Conservation (phyloP, 92 coral and sea anemone species). For the Phenganax subtilis region DNA sequence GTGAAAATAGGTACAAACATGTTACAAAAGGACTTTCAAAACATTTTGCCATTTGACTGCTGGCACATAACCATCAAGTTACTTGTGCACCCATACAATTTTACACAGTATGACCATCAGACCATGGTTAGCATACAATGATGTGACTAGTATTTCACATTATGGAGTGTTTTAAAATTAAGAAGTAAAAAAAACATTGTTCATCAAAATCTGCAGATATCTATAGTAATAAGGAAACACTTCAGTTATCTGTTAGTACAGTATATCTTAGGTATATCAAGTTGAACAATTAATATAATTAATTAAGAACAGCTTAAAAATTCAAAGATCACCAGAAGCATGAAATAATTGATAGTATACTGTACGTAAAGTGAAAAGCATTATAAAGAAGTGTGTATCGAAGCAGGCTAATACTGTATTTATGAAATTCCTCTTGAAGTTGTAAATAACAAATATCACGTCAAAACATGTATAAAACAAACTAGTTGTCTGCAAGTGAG, state of each 20-base stretch:
- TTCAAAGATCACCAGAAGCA: background rate
- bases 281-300: background rate
- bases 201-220: background rate
- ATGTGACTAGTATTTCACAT: too few species aligned
- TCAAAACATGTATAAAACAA: background rate
- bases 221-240: constrained; percentile 5
- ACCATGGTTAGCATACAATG: too few species aligned
- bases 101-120: too few species aligned
- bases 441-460: background rate
- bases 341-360: background rate
- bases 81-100: too few species aligned
- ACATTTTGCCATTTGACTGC: too few species aligned
- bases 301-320: background rate
- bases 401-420: background rate
- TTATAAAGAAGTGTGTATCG: too few species aligned
- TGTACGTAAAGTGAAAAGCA: background rate
- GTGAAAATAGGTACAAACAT: too few species aligned
- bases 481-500: background rate
- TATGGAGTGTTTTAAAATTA: too few species aligned
- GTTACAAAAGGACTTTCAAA: too few species aligned
- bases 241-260: constrained; percentile 7
- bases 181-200: background rate
- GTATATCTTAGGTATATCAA: background rate
- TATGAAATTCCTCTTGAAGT: background rate
- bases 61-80: too few species aligned